Evolutionary conservation across 2,113 vertebrate genomes (phyloP).

Genomic region (Chaenocephalus aceratus): DNA sequence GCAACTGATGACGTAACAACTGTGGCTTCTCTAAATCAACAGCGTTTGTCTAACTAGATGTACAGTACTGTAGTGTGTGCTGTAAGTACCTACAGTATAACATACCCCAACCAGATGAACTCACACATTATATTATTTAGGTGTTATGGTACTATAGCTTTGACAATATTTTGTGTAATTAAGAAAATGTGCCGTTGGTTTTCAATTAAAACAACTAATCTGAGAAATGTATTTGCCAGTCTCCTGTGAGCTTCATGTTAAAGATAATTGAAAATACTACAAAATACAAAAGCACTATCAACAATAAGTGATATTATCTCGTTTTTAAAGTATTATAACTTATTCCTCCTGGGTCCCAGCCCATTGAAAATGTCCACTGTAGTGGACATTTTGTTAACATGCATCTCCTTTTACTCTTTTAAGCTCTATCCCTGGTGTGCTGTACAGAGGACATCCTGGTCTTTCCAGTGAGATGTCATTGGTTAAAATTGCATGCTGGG

Average conservation of each 20-base stretch:
- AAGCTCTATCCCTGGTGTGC: too few relatives aligned
- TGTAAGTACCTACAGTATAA: not conserved
- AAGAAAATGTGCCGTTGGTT: too few relatives aligned
- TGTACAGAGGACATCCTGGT: too few relatives aligned
- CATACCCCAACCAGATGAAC: not conserved
- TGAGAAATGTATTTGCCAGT: not conserved
- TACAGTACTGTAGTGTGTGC: not conserved
- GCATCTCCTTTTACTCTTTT: too few relatives aligned
- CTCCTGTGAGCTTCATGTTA: not conserved
- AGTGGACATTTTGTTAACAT: too few relatives aligned
- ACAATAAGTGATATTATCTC: not conserved
- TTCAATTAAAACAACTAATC: too few relatives aligned
- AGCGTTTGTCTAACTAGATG: not conserved
- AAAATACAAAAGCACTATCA: not conserved
- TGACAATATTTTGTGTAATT: not conserved
- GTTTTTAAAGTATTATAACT: too few relatives aligned
- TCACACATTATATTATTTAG: not conserved
- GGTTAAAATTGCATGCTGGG: too few relatives aligned
- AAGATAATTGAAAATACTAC: not conserved
- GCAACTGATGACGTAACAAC: slow-evolving; percentile 20
- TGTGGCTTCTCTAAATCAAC: not conserved
- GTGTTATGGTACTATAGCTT: not conserved
- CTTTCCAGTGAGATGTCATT: too few relatives aligned
- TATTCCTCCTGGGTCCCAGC: too few relatives aligned
- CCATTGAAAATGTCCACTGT: too few relatives aligned